Evolutionary conservation across 2,113 vertebrate species (phyloP).

Genomic region (Meles meles): DNA sequence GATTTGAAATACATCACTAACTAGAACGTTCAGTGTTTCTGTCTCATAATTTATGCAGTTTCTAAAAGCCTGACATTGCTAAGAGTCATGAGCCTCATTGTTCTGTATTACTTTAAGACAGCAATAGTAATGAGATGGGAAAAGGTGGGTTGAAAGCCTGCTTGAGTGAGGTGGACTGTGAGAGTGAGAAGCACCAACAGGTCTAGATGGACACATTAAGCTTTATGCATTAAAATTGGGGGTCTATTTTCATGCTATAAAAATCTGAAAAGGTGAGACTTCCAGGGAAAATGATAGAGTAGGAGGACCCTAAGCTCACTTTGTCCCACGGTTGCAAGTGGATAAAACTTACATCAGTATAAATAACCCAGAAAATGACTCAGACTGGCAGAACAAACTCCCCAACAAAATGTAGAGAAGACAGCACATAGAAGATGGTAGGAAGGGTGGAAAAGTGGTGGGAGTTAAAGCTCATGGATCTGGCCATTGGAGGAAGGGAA

Average conservation of each 20-base stretch:
- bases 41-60: conserved; percentile 70
- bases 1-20: conserved; percentile 67
- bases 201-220: conserved; percentile 9
- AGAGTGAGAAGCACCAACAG: neutral
- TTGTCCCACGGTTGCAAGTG: neutral
- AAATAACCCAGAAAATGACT: neutral
- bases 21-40: conserved; percentile 67
- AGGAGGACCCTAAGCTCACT: neutral
- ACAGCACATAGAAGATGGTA: neutral
- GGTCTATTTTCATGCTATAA: neutral
- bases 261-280: neutral
- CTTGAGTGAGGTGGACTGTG: neutral
- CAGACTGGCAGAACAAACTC: neutral
- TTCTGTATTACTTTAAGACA: conserved; percentile 71
- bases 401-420: neutral
- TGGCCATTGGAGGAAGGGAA: neutral
- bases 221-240: neutral
- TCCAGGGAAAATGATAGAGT: neutral
- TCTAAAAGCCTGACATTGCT: conserved; percentile 46
- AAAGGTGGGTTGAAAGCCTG: conserved; percentile 49
- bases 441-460: neutral
- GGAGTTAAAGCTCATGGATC: neutral
- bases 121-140: conserved; percentile 34
- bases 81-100: conserved; percentile 60
- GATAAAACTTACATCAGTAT: neutral